Evolutionary conservation across 2,113 vertebrate species (phyloP).

Genomic region (Dendrocopos noguchii): DNA sequence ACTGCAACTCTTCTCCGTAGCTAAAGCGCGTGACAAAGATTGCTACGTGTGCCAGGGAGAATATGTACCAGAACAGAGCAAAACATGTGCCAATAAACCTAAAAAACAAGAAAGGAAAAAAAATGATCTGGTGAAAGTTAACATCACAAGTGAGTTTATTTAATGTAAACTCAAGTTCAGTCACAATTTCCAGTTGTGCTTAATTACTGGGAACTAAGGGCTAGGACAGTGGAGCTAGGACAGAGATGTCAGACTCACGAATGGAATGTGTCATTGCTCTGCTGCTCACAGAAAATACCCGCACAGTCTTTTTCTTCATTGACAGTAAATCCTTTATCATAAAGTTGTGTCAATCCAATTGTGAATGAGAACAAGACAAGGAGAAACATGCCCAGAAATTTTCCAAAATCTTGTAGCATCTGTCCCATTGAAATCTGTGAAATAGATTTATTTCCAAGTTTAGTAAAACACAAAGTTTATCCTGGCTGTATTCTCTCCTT

Average conservation of each 20-base stretch:
- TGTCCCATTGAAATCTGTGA: constrained; percentile 98
- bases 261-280: constrained; percentile 96
- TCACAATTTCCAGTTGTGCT: background rate
- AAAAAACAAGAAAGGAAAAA: constrained; percentile 5
- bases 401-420: constrained; percentile 99
- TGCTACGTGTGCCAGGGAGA: constrained; percentile 94
- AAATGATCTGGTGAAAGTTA: background rate
- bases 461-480: background rate
- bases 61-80: constrained; percentile 98
- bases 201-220: background rate
- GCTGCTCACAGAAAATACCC: constrained; percentile 93
- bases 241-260: constrained; percentile 80
- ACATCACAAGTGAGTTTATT: background rate
- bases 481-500: background rate
- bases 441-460: constrained; percentile 28
- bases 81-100: constrained; percentile 98
- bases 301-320: constrained; percentile 88
- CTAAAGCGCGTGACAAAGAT: constrained; percentile 95
- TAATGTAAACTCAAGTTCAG: background rate
- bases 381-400: constrained; percentile 97
- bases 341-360: constrained; percentile 96
- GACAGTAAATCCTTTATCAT: constrained; percentile 84
- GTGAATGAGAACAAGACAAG: constrained; percentile 98
- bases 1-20: constrained; percentile 93
- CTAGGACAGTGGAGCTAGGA: background rate